Evolutionary conservation across 2,888 invertebrate species (phyloP).

Genomic region (Lydus trimaculatus): DNA sequence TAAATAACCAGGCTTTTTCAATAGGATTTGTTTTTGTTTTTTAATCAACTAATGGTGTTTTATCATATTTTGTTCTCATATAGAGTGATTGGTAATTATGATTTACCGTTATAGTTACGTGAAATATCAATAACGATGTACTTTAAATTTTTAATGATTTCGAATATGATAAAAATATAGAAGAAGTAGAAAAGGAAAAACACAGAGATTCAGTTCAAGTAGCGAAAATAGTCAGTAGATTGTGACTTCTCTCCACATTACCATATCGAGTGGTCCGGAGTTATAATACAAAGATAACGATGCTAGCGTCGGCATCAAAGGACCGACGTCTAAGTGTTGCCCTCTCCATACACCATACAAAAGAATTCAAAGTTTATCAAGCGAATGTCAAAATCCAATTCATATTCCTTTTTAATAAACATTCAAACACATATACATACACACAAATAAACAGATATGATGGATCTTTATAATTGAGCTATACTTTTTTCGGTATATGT

Average conservation of each 20-base stretch:
- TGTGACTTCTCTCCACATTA: slow-evolving; percentile 35
- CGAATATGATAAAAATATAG: no score
- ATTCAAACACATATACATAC: neutral
- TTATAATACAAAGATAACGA: slow-evolving; percentile 47
- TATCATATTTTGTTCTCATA: neutral
- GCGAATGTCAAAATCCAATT: slow-evolving; percentile 50
- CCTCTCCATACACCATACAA: slow-evolving; percentile 42
- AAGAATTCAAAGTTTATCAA: slow-evolving; percentile 49
- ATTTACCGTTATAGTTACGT: neutral
- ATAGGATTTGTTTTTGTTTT: neutral
- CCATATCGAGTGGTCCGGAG: slow-evolving; percentile 47
- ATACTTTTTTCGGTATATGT: neutral
- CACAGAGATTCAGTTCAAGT: slow-evolving; percentile 10
- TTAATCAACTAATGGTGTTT: slow-evolving; percentile 7
- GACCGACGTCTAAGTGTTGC: slow-evolving; percentile 46
- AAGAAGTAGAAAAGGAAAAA: neutral
- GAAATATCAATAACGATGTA: neutral
- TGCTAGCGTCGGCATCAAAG: slow-evolving; percentile 47
- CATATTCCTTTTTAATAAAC: slow-evolving; percentile 33
- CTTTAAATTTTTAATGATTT: neutral
- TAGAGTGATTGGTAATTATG: neutral
- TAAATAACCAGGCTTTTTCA: neutral
- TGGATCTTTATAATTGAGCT: neutral
- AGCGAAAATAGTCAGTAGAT: slow-evolving; percentile 12
- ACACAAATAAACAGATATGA: neutral